phyloP scores from a whole-genome alignment of 2,113 vertebrate genomes.

The Parotia lawesii region DNA sequence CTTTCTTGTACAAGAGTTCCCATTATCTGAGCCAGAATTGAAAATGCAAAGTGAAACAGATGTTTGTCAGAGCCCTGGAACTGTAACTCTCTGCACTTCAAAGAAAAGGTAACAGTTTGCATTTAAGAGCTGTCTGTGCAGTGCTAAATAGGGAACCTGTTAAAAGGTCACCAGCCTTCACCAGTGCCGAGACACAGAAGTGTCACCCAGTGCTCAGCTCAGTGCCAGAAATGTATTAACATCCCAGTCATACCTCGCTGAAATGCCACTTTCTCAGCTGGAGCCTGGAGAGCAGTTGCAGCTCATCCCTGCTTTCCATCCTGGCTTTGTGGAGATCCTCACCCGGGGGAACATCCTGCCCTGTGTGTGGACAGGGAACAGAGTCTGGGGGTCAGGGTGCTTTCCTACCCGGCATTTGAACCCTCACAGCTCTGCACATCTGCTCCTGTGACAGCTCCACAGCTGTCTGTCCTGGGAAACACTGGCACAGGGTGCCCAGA shows the following conservation, averaged over 20 bases:
- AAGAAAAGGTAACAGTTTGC: neutral
- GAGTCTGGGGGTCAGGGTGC: accelerated
- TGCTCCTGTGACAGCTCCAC: neutral
- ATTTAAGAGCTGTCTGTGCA: neutral
- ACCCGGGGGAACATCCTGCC: neutral
- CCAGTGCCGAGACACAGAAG: neutral
- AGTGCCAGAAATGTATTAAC: neutral
- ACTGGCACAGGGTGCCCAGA: neutral
- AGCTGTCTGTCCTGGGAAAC: neutral
- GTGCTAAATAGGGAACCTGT: neutral
- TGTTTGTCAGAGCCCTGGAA: neutral
- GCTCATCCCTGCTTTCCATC: neutral
- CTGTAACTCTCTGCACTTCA: neutral
- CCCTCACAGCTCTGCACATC: too few species aligned
- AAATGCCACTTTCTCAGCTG: neutral
- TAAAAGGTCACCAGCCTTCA: neutral
- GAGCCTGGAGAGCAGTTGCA: neutral
- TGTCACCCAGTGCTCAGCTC: neutral
- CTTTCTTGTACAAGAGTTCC: neutral
- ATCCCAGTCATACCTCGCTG: neutral
- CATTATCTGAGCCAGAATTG: neutral
- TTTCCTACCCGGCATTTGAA: neutral
- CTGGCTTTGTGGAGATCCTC: neutral
- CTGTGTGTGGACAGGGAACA: neutral
- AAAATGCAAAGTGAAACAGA: constrained; percentile 15